Evolutionary conservation across 2,888 invertebrate genomes (phyloP), one percentile per base, ranked within the genome.

Genomic region (Eumerus sabulonum): DNA sequence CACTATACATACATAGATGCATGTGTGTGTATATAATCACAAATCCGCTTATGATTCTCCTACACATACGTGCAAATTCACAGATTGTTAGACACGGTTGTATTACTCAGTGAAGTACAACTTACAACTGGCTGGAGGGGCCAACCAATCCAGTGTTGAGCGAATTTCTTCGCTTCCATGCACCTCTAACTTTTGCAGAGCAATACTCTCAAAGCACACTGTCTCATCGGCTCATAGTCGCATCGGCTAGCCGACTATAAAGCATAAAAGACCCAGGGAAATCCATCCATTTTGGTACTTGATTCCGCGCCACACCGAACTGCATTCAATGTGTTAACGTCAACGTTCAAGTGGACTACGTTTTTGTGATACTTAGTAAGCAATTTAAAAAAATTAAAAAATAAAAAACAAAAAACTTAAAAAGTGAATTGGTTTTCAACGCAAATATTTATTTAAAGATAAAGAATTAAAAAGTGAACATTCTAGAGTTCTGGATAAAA

Each of bases 261-360:
- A 79, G 79, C 79, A 79, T 79, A 79, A 79, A 79, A 79, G 79
- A 74, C 79, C 79, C 64, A 62, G 53, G 60, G 35, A 62, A 79
- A 74, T 74, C 74, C 74, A 74, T 70, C 74, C 79, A 79, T 79
- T 79, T 79, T 70, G 74, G 79, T 79, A 79, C 64, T 79, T 79
- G 79, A 74, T 74, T 74, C 50, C 79, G 79, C 70, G 74, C 59
- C 68, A 79, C 64, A 68, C 70, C 79, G 62, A 74, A 64, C 79
- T 79, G 74, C 73, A 79, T 70, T 68, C 60, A 74, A 67, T 44
- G 62, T 73, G 73, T 68, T 64, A 40, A 48, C 62, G 17, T 71
- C 38, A 38, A 50, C 60, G 68, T 60, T 79, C 9, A 68, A 74
- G 74, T 74, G 68, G 54, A 67, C 59, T 74, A 60, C 48, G 19